phyloP scores from a whole-genome alignment of 2,113 vertebrate genomes.

The Sapajus apella region DNA sequence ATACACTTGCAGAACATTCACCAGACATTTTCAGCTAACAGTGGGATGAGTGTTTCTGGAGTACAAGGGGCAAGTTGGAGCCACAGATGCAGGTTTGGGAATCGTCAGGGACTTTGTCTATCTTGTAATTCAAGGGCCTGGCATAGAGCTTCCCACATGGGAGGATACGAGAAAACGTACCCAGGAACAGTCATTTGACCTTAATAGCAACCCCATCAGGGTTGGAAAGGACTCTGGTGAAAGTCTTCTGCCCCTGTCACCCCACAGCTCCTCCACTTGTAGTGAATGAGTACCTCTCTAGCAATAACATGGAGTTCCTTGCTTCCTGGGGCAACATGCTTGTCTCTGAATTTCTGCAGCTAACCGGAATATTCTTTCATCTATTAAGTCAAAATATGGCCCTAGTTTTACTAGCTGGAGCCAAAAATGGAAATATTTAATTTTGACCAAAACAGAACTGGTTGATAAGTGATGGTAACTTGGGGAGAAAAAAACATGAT shows the following conservation, averaged over 20 bases:
- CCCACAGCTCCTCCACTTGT: neutral
- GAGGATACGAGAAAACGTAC: neutral
- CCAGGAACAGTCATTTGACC: neutral
- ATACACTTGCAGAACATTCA: neutral
- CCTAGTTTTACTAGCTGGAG: conserved; percentile 9
- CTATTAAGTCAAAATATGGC: conserved; percentile 42
- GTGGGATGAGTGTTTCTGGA: neutral
- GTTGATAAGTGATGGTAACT: neutral
- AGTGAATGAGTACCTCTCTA: neutral
- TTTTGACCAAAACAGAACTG: conserved; percentile 23
- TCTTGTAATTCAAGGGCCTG: neutral
- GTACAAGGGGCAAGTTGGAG: neutral
- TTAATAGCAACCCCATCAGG: neutral
- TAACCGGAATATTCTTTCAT: neutral
- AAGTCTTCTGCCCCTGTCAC: neutral
- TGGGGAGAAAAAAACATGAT: neutral
- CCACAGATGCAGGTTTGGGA: neutral
- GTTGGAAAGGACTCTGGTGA: neutral
- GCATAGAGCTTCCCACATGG: neutral
- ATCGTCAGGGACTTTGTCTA: neutral
- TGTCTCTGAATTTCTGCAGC: neutral
- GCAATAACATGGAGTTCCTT: neutral
- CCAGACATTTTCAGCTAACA: neutral
- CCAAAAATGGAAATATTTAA: conserved; percentile 19
- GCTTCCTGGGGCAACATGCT: neutral